phyloP scores from a whole-genome alignment of 2,888 invertebrate genomes.

The Diloba caeruleocephala region DNA sequence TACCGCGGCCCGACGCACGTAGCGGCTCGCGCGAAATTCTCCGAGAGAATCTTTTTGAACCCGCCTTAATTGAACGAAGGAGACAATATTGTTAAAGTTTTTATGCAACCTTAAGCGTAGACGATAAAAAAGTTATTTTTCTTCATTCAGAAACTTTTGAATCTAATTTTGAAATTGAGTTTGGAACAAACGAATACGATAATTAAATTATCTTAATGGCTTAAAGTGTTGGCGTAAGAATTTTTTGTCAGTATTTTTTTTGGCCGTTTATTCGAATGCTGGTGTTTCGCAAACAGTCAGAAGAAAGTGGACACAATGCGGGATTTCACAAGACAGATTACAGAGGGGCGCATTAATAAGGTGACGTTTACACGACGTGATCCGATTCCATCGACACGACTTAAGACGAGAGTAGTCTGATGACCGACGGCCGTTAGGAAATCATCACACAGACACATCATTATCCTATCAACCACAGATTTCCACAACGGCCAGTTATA shows the following conservation, averaged over 20 bases:
- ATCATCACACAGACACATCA: no score
- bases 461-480: no score
- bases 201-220: slow-evolving; percentile 40
- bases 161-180: slow-evolving; percentile 34
- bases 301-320: slow-evolving; percentile 84
- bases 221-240: slow-evolving; percentile 29
- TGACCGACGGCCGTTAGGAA: no score
- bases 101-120: slow-evolving; percentile 58
- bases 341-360: slow-evolving; percentile 82
- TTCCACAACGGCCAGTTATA: no score
- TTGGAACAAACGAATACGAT: slow-evolving; percentile 27
- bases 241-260: slow-evolving; percentile 58
- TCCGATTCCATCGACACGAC: slow-evolving; percentile 56
- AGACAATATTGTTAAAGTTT: slow-evolving; percentile 84
- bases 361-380: slow-evolving; percentile 64
- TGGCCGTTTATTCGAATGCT: slow-evolving; percentile 35
- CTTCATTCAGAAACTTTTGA: slow-evolving; percentile 37
- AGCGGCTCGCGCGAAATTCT: slow-evolving; percentile 79
- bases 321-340: slow-evolving; percentile 86
- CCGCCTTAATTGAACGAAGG: slow-evolving; percentile 81
- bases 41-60: slow-evolving; percentile 73
- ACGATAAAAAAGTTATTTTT: slow-evolving; percentile 51
- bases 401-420: background rate
- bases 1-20: slow-evolving; percentile 64
- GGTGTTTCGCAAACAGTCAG: slow-evolving; percentile 68